Conservation (phyloP, 2,888 invertebrate species). For the Noctua janthina region DNA sequence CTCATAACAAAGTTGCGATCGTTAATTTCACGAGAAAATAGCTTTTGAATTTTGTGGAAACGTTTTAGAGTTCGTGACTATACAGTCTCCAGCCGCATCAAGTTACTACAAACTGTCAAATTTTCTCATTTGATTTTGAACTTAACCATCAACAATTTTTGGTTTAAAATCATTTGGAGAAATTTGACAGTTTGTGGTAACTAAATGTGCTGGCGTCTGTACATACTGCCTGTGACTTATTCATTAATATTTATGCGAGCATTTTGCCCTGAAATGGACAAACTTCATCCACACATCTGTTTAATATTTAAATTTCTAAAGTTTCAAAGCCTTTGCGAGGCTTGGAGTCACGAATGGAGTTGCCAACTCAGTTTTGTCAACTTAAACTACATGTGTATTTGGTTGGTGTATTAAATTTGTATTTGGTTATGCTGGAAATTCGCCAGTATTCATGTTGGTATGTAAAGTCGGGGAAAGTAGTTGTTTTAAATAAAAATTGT, state of each 20-base stretch:
- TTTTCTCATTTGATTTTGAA: too few species aligned
- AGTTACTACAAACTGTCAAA: too few species aligned
- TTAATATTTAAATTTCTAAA: slow-evolving; percentile 49
- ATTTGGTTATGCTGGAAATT: slow-evolving; percentile 5
- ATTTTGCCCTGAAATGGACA: slow-evolving; percentile 33
- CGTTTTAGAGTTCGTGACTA: neutral
- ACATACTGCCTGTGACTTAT: slow-evolving; percentile 2
- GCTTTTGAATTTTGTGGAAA: neutral
- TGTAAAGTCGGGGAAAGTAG: neutral
- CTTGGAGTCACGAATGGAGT: slow-evolving; percentile 35
- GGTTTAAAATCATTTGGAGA: too few species aligned
- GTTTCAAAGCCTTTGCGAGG: slow-evolving; percentile 30
- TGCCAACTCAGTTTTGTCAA: slow-evolving; percentile 23
- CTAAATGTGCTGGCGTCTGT: neutral
- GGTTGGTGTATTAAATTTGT: neutral
- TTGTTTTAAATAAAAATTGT: too few species aligned
- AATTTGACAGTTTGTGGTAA: too few species aligned
- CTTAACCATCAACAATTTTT: too few species aligned
- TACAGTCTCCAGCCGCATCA: neutral
- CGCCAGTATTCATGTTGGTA: neutral
- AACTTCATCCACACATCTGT: slow-evolving; percentile 43
- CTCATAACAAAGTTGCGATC: neutral
- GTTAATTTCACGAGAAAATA: neutral
- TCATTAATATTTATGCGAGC: slow-evolving; percentile 40
- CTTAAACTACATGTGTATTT: slow-evolving; percentile 4